Evolutionary conservation across 37 sponge, comb jelly and placozoan species (phyloP).

Genomic region (Lycopodina hypogea): DNA sequence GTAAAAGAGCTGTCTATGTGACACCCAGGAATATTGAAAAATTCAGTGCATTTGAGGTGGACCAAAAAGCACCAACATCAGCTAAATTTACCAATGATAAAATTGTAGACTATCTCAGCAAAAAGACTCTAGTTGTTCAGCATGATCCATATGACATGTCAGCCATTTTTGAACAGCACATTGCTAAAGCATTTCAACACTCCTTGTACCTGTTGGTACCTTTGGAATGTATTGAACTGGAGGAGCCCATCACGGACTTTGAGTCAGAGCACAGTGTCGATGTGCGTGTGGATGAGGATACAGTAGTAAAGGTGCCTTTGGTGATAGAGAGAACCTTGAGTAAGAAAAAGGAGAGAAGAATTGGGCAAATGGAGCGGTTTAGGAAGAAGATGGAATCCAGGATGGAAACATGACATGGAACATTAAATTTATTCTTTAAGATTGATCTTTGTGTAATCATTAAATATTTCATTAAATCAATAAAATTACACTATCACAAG

Average conservation of each 20-base stretch:
- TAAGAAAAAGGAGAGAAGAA: constrained; percentile 9
- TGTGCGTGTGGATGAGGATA: constrained; percentile 37
- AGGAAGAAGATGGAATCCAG: constrained; percentile 1
- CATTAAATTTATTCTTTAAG: neutral
- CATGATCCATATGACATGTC: constrained; percentile 32
- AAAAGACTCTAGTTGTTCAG: constrained; percentile 28
- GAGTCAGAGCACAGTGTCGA: constrained; percentile 15
- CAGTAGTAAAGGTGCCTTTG: constrained; percentile 14
- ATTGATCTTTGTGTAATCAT: neutral
- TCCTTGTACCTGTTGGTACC: constrained; percentile 63
- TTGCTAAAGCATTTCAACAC: constrained; percentile 37
- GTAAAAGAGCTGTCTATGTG: constrained; percentile 69
- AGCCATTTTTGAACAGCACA: constrained; percentile 42
- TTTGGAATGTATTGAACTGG: constrained; percentile 58
- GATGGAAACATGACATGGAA: neutral
- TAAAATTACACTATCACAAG: neutral
- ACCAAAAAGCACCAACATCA: neutral
- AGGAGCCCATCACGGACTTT: constrained; percentile 46
- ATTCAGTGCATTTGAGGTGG: constrained; percentile 36
- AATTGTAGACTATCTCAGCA: constrained; percentile 34
- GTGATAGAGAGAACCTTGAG: constrained; percentile 12
- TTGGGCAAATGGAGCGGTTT: constrained; percentile 1
- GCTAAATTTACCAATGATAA: neutral
- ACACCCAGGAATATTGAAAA: constrained; percentile 58
- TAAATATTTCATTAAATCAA: neutral